Evolutionary conservation across 1,140 invertebrate species (phyloP), one percentile per base, ranked within the genome.

Genomic region (Drosophila melanica): DNA sequence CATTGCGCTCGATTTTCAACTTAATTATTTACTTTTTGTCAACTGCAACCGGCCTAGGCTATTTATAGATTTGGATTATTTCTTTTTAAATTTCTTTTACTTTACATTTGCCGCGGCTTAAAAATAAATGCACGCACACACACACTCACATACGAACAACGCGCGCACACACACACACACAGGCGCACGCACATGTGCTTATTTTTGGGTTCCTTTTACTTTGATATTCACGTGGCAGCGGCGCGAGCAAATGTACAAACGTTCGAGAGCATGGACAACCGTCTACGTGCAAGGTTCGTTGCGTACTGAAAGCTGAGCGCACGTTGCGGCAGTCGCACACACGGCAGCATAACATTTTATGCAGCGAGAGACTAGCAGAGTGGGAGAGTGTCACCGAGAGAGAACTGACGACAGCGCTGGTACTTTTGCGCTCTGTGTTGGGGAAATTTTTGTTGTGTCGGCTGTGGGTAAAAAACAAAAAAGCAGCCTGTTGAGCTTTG

Each of bases 401-500:
- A 35, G 27, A 14, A 9, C 9, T 11, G 16, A 37, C 12, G 50
- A 23, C 27, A 4, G 54, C 18, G 16, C 2, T 55, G 39, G 62
- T 42, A 59, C 53, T 47, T 67, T 63, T 66, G 30, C 48, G 18
- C 55, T 69, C 48, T 77, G 45, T 80, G 77, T 78, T 87, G 71
- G 75, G 81, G 82, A 81, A 87, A 87, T 82, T 87, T 55, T 14
- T 6, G 8, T 11, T 37, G 30, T 23, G 23, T 14, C 14, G 27
- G 33, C 48, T 65, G 57, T 73, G 30, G 37, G 35, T 47, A 57
- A n/a, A 42, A 70, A 62, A 74, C 63, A 64, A 76, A 81, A 75
- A 51, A 79, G 81, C 82, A 87, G 82, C 82, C 82, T 86, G 82
- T 86, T 86, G 82, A 86, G 82, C 82, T 47, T 65, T 41, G 11